Percentiles rank a stretch among this genome's conserved stretches.
These are phyloP conservation scores for Verasper variegatus DNA, from an alignment of 2,113 vertebrate genomes.

Conservation along the genomic window DNA sequence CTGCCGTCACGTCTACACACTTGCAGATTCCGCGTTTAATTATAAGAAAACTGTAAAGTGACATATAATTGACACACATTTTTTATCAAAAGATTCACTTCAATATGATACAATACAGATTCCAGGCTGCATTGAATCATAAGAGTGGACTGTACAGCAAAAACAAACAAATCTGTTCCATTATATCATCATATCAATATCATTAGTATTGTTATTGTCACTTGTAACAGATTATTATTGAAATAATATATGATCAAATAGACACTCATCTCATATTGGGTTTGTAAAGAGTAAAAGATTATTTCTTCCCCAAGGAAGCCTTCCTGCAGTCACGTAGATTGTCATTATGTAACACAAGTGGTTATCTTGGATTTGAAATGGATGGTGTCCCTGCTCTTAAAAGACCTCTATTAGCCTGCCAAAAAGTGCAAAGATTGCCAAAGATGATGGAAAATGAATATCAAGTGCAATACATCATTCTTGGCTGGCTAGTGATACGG, in stretches of 20 bases:
- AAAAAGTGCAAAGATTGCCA: slow-evolving; percentile 75
- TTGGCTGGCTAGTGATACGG: slow-evolving; percentile 76
- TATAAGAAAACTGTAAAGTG: slow-evolving; percentile 1
- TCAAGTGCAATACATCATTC: slow-evolving; percentile 83
- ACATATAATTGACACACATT: background rate
- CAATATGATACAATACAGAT: background rate
- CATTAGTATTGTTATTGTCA: background rate
- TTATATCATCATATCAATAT: slow-evolving; percentile 6
- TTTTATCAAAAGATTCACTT: background rate
- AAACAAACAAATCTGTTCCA: background rate
- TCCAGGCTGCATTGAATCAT: background rate
- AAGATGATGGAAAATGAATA: slow-evolving; percentile 83
- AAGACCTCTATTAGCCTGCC: slow-evolving; percentile 70
- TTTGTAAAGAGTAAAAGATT: slow-evolving; percentile 19
- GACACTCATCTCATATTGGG: slow-evolving; percentile 1
- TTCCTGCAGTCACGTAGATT: slow-evolving; percentile 17
- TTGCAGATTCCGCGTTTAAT: background rate
- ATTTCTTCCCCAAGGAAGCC: slow-evolving; percentile 1
- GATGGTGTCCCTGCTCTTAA: slow-evolving; percentile 66
- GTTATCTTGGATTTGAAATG: slow-evolving; percentile 69
- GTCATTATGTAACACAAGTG: slow-evolving; percentile 54
- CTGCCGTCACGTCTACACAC: slow-evolving; percentile 27
- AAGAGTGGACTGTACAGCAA: background rate
- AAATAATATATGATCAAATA: background rate
- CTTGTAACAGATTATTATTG: background rate